Evolutionary conservation across 2,888 invertebrate species (phyloP), one percentile per base, ranked within the genome.

Genomic region (Oligia latruncula): DNA sequence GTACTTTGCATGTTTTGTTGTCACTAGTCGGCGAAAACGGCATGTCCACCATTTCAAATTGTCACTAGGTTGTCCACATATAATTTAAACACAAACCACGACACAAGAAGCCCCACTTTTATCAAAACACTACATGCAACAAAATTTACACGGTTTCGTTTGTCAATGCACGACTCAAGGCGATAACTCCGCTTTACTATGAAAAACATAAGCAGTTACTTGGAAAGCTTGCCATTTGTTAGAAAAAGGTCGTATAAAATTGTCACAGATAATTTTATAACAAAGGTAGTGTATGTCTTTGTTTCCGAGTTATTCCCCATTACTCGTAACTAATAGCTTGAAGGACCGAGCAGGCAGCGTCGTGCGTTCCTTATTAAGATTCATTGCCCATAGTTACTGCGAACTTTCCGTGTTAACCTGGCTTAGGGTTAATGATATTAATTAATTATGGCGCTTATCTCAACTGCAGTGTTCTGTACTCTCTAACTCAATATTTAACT

Each of bases 331-430:
- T 86, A 83, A 88, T 88, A 86, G 88, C 79, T 74, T 80, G 73
- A 77, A 83, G 80, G 82, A 82, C 81, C 78, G 71, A 74, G 76
- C 71, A 58, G 79, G 75, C 83, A 64, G 74, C 78, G 65, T 80
- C 70, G 77, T 82, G 80, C 76, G 82, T 82, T 71, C 70, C 85
- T 89, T 86, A 91, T 88, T 87, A 88, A 89, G 88, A 89, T 91
- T 91, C 89, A 89, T 88, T 88, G 75, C 78, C 74, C 81, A 78
- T 84, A 83, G 88, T 89, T 81, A 78, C 84, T 82, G 62, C 77
- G 77, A 90, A 89, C 81, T 88, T 90, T 86, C 84, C 82, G 85
- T 88, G 89, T 86, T 81, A 90, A 89, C 88, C 86, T 87, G 86
- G 79, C 79, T 81, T 83, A 74, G 81, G 83, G 84, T 87, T 85